phyloP scores from a whole-genome alignment of 1,140 invertebrate species.

The Micrasema longulum region DNA sequence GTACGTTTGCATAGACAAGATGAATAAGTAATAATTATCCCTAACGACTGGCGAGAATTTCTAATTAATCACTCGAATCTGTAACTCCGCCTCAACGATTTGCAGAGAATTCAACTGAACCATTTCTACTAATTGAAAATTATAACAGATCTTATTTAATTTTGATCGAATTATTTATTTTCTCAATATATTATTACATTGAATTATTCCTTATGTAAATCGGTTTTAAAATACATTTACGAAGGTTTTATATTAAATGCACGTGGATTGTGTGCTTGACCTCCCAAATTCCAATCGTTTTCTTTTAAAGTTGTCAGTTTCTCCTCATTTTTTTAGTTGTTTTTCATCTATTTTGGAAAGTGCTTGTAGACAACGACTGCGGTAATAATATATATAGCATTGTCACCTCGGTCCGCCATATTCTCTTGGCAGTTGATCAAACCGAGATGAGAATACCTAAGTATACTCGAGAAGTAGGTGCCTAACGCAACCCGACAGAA shows the following conservation, averaged over 20 bases:
- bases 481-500: conserved; percentile 28
- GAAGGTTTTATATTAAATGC: too few species aligned
- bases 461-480: too few species aligned
- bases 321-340: not conserved
- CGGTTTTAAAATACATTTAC: too few species aligned
- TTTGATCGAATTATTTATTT: too few species aligned
- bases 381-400: conserved; percentile 41
- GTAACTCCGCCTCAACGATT: conserved; percentile 21
- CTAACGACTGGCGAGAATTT: conserved; percentile 20
- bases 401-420: conserved; percentile 24
- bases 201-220: too few species aligned
- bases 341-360: too few species aligned
- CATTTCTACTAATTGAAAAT: too few species aligned
- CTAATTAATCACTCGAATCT: conserved; percentile 2
- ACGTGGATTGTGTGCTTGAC: too few species aligned
- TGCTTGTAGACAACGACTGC: not conserved
- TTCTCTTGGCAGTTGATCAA: conserved; percentile 41
- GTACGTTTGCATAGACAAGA: too few species aligned
- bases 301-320: not conserved
- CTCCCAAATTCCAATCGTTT: too few species aligned
- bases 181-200: too few species aligned
- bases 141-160: too few species aligned
- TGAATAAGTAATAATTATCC: conserved; percentile 3
- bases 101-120: not conserved
- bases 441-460: not conserved